Base-by-base conservation (phyloP, 2,797 vertebrate genomes). In the Chiloscyllium punctatum region DNA sequence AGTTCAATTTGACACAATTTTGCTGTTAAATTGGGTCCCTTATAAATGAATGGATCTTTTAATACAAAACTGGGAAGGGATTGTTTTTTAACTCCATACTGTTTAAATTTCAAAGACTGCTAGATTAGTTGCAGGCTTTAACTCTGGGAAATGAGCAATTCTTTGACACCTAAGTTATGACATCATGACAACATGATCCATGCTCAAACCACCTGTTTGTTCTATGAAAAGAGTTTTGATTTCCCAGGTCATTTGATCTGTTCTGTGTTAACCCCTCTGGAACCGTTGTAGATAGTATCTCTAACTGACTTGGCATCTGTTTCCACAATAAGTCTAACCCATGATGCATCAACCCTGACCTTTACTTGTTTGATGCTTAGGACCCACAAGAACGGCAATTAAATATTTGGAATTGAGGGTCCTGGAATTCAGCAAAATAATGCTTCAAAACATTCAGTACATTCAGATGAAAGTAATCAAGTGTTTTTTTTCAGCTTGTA, bases 191-290 rank as follows among this genome's bases (percentile, higher is more conserved):
- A 95, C 94, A 74, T 57, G 94, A 95, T 95, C 94, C 72, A 77
- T 95, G 69, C 77, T 95, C 27, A 51, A 77, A 95, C 94, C 94
- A 95, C 94, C 94, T 95, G 94, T 95, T 95, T 95, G 94, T 53
- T 53, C 71, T 57, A 95, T 95, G 94, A 95, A 95, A 95, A 95
- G 94, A 77, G 94, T 95, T 77, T 95, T 95, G 71, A 95, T 95
- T 95, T 95, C 94, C 94, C 94, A 95, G 94, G 94, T 95, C 71
- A 95, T 72, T 95, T 95, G 71, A 95, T 95, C 94, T 77, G 94
- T 94, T 95, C 71, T 77, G 72, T n/a, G 71, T 23, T 95, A 95
- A 95, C 94, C 94, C 94, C 94, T 53, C 30, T 77, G 71, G 94
- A 95, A 95, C 94, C 95, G 94, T 95, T 77, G 94, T 77, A 95